Conservation (phyloP, 2,888 invertebrate genomes). For the Perithous albicinctus region DNA sequence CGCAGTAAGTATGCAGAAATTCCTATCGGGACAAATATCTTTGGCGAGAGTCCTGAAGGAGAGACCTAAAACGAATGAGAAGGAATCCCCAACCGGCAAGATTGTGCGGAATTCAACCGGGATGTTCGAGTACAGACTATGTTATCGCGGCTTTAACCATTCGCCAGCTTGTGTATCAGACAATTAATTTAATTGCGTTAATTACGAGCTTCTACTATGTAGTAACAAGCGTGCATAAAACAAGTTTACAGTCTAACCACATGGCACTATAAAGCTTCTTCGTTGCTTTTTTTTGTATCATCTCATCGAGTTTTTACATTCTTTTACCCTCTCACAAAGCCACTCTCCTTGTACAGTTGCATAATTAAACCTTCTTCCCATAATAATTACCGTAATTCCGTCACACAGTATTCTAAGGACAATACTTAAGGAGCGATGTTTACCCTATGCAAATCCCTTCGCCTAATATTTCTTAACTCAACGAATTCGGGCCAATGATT, state of each 20-base stretch:
- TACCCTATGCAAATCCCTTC: background rate
- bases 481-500: background rate
- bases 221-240: conserved; percentile 35
- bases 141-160: conserved; percentile 11
- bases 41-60: conserved; percentile 37
- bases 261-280: conserved; percentile 27
- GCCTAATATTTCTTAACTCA: no score
- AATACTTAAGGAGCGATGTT: background rate
- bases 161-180: conserved; percentile 25
- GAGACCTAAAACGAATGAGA: background rate
- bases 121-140: conserved; percentile 16
- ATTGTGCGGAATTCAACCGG: conserved; percentile 16
- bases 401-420: background rate
- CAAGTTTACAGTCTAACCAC: conserved; percentile 8
- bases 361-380: background rate
- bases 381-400: background rate
- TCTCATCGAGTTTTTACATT: conserved; percentile 33
- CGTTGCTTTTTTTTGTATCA: conserved; percentile 7
- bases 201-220: conserved; percentile 46
- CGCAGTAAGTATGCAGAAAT: conserved; percentile 7
- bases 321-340: background rate
- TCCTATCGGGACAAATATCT: conserved; percentile 40
- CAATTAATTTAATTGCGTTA: conserved; percentile 64
- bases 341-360: background rate
- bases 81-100: conserved; percentile 7